Percentiles rank a stretch among this genome's conserved stretches.
Conservation (phyloP, 2,888 invertebrate genomes). For the Eilema depressum region DNA sequence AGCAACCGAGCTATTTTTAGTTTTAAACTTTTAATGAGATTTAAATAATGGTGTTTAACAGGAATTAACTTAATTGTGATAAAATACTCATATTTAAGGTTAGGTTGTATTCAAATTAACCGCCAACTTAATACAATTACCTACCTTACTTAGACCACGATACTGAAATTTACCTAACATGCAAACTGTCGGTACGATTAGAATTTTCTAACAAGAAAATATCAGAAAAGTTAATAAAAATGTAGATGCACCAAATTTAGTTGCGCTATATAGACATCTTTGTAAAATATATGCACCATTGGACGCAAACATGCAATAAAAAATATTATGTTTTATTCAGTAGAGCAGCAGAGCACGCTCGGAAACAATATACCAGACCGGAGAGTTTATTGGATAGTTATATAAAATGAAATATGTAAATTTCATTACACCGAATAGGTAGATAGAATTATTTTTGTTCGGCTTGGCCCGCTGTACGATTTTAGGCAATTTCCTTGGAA, state of each 20-base stretch:
- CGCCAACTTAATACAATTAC: too few relatives aligned
- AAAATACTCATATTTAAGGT: too few relatives aligned
- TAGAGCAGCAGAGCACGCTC: conserved; percentile 61
- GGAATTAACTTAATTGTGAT: too few relatives aligned
- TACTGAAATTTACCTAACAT: background rate
- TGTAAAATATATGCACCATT: conserved; percentile 80
- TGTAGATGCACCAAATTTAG: conserved; percentile 71
- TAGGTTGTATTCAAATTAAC: too few relatives aligned
- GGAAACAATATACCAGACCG: conserved; percentile 75
- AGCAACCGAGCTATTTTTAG: conserved; percentile 29
- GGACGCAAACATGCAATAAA: conserved; percentile 76
- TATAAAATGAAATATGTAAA: conserved; percentile 62
- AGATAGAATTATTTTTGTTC: conserved; percentile 44
- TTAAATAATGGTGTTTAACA: background rate
- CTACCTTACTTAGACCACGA: too few relatives aligned
- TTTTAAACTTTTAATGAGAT: conserved; percentile 4
- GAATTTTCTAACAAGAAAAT: conserved; percentile 21
- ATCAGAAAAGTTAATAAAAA: conserved; percentile 66
- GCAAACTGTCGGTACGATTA: background rate
- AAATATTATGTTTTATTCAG: conserved; percentile 82
- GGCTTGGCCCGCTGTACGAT: conserved; percentile 24
- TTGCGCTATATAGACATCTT: conserved; percentile 61
- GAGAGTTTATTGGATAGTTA: conserved; percentile 67
- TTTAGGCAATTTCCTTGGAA: conserved; percentile 37
- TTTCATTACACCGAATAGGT: conserved; percentile 49